These are phyloP conservation scores for Notocelia uddmanniana DNA, from an alignment of 2,888 invertebrate genomes.

Conservation along the genomic window DNA sequence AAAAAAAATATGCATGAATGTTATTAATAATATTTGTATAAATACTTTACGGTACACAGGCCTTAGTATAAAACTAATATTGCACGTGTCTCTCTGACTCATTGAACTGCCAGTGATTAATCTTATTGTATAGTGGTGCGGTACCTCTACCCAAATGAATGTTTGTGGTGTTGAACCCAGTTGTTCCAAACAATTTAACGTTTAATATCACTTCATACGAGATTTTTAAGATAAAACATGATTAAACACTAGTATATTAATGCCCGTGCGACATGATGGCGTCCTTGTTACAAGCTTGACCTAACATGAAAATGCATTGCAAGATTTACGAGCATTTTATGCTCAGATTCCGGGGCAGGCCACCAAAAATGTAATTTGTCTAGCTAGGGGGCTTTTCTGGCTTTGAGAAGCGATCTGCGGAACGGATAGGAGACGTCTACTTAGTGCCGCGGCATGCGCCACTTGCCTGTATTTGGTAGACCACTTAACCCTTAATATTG, in stretches of 20 bases:
- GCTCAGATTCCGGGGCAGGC: constrained; percentile 64
- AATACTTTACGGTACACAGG: too few species aligned
- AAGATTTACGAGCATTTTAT: constrained; percentile 69
- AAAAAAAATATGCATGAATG: too few species aligned
- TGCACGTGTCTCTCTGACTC: too few species aligned
- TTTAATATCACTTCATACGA: neutral
- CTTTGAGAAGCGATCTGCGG: constrained; percentile 57
- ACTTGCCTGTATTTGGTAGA: constrained; percentile 24
- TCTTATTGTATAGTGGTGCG: too few species aligned
- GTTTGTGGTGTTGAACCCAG: too few species aligned
- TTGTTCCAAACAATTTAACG: neutral
- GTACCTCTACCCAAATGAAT: too few species aligned
- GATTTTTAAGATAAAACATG: constrained; percentile 25
- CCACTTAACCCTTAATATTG: constrained; percentile 40
- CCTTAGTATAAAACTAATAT: too few species aligned
- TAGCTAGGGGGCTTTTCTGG: constrained; percentile 56
- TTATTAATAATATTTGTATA: too few species aligned
- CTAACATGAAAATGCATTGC: constrained; percentile 71
- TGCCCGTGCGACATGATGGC: constrained; percentile 16
- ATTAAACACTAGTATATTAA: constrained; percentile 43
- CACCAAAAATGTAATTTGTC: constrained; percentile 71
- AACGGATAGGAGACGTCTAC: constrained; percentile 51
- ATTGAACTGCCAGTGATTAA: too few species aligned
- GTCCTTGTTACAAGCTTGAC: constrained; percentile 67
- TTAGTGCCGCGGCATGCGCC: constrained; percentile 30